Percentiles rank a stretch among this genome's conserved stretches.
These are phyloP conservation scores for Acrobasis consociella DNA, from an alignment of 2,888 invertebrate species.

Conservation along the genomic window DNA sequence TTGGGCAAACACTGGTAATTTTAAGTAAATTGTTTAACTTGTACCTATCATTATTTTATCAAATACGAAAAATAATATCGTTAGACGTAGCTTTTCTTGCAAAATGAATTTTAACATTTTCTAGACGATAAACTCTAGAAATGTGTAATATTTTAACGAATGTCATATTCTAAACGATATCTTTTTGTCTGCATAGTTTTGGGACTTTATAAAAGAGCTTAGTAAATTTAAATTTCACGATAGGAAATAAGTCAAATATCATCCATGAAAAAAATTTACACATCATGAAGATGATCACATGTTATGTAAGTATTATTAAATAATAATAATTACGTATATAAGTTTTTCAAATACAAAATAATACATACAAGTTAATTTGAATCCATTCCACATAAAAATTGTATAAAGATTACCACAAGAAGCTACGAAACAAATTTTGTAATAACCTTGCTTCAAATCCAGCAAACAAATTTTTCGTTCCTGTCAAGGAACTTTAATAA, in stretches of 20 bases:
- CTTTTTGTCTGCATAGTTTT: no score
- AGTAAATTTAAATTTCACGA: background rate
- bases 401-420: background rate
- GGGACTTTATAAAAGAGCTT: background rate
- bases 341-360: background rate
- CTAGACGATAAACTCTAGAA: no score
- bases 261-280: background rate
- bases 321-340: conserved; percentile 3
- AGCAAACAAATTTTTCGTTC: background rate
- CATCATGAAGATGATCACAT: background rate
- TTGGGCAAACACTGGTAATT: conserved; percentile 3
- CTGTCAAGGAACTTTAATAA: background rate
- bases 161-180: no score
- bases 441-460: background rate
- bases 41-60: background rate
- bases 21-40: background rate
- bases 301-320: background rate
- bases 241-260: background rate
- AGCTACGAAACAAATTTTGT: background rate
- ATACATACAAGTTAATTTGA: background rate
- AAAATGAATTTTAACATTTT: background rate
- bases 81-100: background rate
- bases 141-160: no score
- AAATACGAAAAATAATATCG: background rate
- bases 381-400: background rate